Base-by-base conservation (phyloP, 2,888 invertebrate genomes). In the Apeira syringaria region DNA sequence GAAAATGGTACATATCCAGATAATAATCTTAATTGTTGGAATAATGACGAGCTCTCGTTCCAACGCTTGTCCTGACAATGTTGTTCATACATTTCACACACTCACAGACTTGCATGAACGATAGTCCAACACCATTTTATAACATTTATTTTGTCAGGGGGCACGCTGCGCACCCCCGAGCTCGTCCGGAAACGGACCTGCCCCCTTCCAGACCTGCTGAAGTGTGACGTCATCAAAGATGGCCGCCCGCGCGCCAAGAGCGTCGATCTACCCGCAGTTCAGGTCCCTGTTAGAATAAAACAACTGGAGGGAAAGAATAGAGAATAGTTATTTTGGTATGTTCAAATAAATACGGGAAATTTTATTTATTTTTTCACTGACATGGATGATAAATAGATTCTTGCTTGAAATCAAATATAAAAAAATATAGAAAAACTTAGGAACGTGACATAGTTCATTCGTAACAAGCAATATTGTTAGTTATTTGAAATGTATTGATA, bases 181-280 rank as follows among this genome's bases (percentile, higher is more conserved):
- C 50, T 67, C 3, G 48, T 59, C 26, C 77, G 84, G 31, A 86
- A 82, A 50, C 69, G 82, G 27, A 75, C 75, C 33, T 47, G 47
- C 12, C 80, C 77, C 1, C 55, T 82, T 5, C 77, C 85, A 15
- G 80, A 83, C 5, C 59, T 82, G 28, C 53, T 68, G 27, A 59
- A 67, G 13, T 26, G 31, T 30, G 36, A 42, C 13, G 48, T 47
- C 35, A 37, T 59, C n/a, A 66, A 74, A 69, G 68, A 78, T 66
- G 80, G 78, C 67, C 80, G 88, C 3, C 80, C 73, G 0, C 81
- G 83, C 42, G 74, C 87, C 22, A 80, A 80, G 48, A 88, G 87
- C 57, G 87, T 90, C 34, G 89, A 90, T 24, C 66, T 90, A 12
- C 90, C 90, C 11, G 86, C 88, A 0, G 86, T 90, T 0, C 89